These are phyloP conservation scores for Aphidius ervi DNA, from an alignment of 1,140 invertebrate species.

Conservation along the genomic window DNA sequence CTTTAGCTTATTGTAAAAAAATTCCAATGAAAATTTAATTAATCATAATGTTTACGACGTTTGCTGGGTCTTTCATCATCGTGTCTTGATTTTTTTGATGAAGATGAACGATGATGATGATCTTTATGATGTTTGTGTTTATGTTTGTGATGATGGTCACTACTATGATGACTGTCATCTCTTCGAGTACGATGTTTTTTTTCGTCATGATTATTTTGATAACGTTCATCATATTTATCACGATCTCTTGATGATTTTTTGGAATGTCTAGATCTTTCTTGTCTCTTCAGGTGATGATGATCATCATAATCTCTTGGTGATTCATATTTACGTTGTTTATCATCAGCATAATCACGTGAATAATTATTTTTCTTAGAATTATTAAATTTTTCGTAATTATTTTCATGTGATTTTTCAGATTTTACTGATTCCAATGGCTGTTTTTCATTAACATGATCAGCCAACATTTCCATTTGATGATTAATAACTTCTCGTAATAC, in stretches of 20 bases:
- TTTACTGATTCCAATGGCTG: background rate
- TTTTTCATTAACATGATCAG: conserved; percentile 36
- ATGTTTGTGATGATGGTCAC: background rate
- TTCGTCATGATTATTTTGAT: background rate
- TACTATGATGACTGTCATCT: background rate
- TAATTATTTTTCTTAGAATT: background rate
- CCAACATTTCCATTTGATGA: conserved; percentile 56
- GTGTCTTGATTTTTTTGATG: no score
- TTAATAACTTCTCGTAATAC: conserved; percentile 61
- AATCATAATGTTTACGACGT: no score
- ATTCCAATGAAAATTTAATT: no score
- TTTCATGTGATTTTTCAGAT: no score
- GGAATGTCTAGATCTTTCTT: background rate
- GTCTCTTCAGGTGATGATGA: background rate
- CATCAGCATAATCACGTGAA: background rate
- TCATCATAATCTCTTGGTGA: background rate
- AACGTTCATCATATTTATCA: background rate
- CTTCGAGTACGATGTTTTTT: background rate
- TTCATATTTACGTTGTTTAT: background rate
- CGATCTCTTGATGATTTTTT: background rate
- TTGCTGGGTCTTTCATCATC: no score
- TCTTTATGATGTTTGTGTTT: conserved; percentile 2
- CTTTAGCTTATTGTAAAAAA: no score
- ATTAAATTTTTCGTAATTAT: background rate
- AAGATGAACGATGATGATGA: no score